These are phyloP conservation scores for Noctua janthina DNA, from an alignment of 2,888 invertebrate species.

Conservation along the genomic window DNA sequence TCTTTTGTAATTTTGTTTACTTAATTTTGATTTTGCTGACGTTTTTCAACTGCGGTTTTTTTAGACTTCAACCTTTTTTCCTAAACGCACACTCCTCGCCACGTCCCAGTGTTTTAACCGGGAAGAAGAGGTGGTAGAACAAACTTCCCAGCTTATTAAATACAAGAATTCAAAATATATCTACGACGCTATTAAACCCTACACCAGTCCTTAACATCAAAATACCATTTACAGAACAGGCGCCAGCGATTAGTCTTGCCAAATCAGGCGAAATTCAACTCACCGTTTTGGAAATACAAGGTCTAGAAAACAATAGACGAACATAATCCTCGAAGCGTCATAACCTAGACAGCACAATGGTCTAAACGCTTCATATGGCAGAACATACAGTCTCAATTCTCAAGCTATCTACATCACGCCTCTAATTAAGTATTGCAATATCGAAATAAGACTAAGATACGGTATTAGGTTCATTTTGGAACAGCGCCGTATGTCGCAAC, in stretches of 20 bases:
- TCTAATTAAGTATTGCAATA: conserved; percentile 66
- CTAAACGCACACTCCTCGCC: too few relatives aligned
- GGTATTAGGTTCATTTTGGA: conserved; percentile 58
- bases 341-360: conserved; percentile 46
- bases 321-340: conserved; percentile 33
- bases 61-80: too few relatives aligned
- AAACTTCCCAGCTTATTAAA: too few relatives aligned
- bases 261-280: conserved; percentile 5
- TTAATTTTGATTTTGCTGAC: too few relatives aligned
- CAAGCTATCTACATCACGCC: conserved; percentile 62
- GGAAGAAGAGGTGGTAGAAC: too few relatives aligned
- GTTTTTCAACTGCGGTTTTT: too few relatives aligned
- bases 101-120: too few relatives aligned
- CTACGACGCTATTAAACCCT: not conserved
- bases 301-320: conserved; percentile 41
- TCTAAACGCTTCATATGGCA: conserved; percentile 21
- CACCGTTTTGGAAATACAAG: conserved; percentile 16
- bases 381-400: conserved; percentile 42
- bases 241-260: not conserved
- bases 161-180: not conserved
- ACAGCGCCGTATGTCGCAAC: conserved; percentile 48
- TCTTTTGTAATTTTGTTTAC: too few relatives aligned
- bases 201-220: not conserved
- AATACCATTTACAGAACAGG: not conserved
- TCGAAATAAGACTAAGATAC: conserved; percentile 59